A percentile compares a stretch with the other conserved stretches of the same genome.
These are phyloP conservation scores for Hecatera dysodea DNA, from an alignment of 2,888 invertebrate genomes.

Conservation along the genomic window DNA sequence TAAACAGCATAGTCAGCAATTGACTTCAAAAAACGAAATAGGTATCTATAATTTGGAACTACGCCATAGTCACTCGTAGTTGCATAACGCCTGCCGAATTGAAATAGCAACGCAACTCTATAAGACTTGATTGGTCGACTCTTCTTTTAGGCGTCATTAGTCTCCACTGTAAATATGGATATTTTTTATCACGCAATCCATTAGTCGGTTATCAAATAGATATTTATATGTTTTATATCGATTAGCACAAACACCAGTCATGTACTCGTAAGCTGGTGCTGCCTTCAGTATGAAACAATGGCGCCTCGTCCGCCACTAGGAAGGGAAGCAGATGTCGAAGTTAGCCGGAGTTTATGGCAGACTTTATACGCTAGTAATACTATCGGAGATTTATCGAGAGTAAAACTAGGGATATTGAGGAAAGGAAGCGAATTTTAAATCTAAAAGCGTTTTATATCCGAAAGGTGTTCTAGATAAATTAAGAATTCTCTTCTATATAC, in stretches of 20 bases:
- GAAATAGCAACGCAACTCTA: conserved; percentile 9
- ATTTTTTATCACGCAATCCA: background rate
- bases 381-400: conserved; percentile 23
- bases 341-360: conserved; percentile 39
- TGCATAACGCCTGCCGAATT: background rate
- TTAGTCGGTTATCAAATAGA: background rate
- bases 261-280: conserved; percentile 10
- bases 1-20: background rate
- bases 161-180: background rate
- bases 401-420: conserved; percentile 1
- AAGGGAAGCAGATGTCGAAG: conserved; percentile 48
- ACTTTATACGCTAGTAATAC: conserved; percentile 11
- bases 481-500: too few relatives aligned
- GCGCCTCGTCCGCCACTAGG: conserved; percentile 2
- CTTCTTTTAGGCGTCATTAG: background rate
- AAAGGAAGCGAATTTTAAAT: background rate
- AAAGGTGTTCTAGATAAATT: background rate
- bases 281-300: conserved; percentile 35
- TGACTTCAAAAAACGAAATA: too few relatives aligned
- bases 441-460: background rate
- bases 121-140: background rate
- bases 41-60: too few relatives aligned
- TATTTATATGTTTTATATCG: conserved; percentile 3
- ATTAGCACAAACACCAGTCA: conserved; percentile 1
- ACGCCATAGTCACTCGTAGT: background rate